A percentile compares a stretch with the other conserved stretches of the same genome.
These are phyloP conservation scores for Agrilus biguttatus DNA, from an alignment of 2,888 invertebrate genomes.

Conservation along the genomic window DNA sequence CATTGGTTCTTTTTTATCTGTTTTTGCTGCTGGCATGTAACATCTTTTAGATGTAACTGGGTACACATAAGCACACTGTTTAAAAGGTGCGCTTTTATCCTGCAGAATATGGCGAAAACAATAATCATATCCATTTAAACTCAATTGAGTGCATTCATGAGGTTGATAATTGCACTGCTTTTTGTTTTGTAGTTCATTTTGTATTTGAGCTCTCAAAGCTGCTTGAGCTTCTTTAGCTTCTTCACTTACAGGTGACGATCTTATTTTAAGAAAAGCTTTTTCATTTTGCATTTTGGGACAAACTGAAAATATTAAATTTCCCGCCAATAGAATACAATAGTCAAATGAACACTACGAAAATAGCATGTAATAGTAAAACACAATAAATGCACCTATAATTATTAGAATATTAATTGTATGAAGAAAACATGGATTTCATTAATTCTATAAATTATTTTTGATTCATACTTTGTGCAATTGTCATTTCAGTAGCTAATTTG, in stretches of 20 bases:
- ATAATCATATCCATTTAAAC: conserved; percentile 57
- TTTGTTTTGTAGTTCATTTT: conserved; percentile 45
- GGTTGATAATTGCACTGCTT: conserved; percentile 46
- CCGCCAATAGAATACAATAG: background rate
- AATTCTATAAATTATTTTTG: no score
- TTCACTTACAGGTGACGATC: conserved; percentile 4
- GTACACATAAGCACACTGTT: conserved; percentile 60
- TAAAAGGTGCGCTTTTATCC: conserved; percentile 72
- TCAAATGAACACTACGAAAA: background rate
- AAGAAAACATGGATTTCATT: no score
- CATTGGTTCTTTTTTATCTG: conserved; percentile 55
- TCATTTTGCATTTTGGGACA: conserved; percentile 11
- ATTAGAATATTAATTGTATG: background rate
- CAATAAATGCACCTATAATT: background rate
- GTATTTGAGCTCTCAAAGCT: conserved; percentile 35
- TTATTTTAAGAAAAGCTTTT: conserved; percentile 6
- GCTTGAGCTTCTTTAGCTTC: conserved; percentile 15
- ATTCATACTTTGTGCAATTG: no score
- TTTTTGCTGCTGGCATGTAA: conserved; percentile 58
- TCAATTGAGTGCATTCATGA: conserved; percentile 51
- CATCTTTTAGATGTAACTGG: conserved; percentile 59
- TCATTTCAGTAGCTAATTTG: conserved; percentile 25
- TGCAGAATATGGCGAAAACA: conserved; percentile 74
- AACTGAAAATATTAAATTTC: background rate
- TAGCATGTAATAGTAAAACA: background rate